Base-by-base conservation (phyloP, 2,797 vertebrate genomes). In the Todus mexicanus region DNA sequence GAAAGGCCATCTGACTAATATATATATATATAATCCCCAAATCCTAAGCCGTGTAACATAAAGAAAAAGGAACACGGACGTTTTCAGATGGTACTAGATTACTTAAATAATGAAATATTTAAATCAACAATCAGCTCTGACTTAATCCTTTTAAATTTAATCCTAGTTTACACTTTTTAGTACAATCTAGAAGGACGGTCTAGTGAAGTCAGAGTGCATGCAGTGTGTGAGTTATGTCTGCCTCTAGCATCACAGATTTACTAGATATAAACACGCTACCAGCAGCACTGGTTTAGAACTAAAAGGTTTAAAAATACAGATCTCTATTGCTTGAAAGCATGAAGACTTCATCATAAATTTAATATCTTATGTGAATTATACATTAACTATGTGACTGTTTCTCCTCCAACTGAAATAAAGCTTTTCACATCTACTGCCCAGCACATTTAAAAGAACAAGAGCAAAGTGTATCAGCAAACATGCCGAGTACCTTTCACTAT, bases 271-370 rank as follows among this genome's bases (percentile, higher is more conserved):
- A 33, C 4, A 40, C 2, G 3, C 12, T 43, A 10, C 12, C 20
- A 43, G 14, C 0, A 0, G 11, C 1, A 0, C 18, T 60, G 17
- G 7, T 31, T 87, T 48, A 42, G 51, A 60, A 51, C 5, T 33
- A 35, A 38, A 71, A 64, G 3, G 3, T 54, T 74, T 57, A 53
- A 60, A 74, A 45, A 13, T 16, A 9, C 12, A 40, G 8, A 45
- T 56, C 3, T 82, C 5, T 72, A 0, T 61, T 57, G 17, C 33
- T 84, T 80, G 42, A 71, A 40, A 51, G 20, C 69, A 69, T 56
- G 38, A 85, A 68, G 33, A 40, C 11, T 72, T 83, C 74, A 33
- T 47, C 6, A 31, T 43, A 31, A 33, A 79, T 68, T 33, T 54
- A n/a, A 27, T 69, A 9, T 48, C 13, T 69, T 75, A 7, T 4